phyloP scores from a whole-genome alignment of 2,888 invertebrate species.

The Athalia rosae region DNA sequence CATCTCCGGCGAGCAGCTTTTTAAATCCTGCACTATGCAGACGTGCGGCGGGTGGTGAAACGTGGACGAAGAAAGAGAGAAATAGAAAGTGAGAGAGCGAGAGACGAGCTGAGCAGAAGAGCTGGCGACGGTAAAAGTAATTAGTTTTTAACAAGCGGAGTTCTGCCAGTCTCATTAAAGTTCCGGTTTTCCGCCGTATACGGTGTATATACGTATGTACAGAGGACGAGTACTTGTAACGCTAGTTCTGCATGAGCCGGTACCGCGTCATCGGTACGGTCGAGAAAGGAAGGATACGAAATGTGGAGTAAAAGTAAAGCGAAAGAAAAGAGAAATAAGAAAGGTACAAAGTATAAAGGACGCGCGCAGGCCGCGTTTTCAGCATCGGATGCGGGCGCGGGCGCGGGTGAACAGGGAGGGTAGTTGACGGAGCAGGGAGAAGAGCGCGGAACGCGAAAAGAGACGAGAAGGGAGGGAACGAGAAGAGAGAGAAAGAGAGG shows the following conservation, averaged over 20 bases:
- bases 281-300: conserved; percentile 42
- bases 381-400: conserved; percentile 21
- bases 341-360: conserved; percentile 50
- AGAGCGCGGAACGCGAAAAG: conserved; percentile 42
- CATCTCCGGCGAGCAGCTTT: not conserved
- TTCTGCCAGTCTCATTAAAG: conserved; percentile 53
- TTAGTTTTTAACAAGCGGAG: conserved; percentile 61
- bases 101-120: not conserved
- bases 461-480: conserved; percentile 49
- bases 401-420: conserved; percentile 37
- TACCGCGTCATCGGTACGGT: not conserved
- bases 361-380: conserved; percentile 44
- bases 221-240: not conserved
- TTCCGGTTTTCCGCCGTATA: conserved; percentile 3
- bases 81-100: conserved; percentile 4
- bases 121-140: conserved; percentile 54
- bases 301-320: conserved; percentile 47
- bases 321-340: conserved; percentile 52
- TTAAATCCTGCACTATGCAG: not conserved
- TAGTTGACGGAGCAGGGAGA: conserved; percentile 39
- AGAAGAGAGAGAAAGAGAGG: conserved; percentile 59
- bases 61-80: not conserved
- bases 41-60: not conserved
- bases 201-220: no score
- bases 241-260: not conserved